Base-by-base conservation (phyloP, 2,888 invertebrate species). In the Helicoverpa assulta region DNA sequence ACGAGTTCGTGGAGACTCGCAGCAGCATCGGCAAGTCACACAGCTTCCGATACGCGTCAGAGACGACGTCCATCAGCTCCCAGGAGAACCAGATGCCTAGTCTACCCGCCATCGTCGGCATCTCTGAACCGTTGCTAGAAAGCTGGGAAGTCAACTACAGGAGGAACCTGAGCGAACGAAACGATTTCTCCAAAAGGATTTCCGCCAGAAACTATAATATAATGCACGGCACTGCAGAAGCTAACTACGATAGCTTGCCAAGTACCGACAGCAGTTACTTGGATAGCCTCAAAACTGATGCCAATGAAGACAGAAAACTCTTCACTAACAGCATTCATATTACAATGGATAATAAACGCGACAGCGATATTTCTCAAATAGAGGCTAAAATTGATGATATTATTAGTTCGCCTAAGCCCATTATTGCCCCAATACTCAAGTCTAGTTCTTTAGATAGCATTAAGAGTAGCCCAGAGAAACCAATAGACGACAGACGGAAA, bases 21-120 rank as follows among this genome's bases (percentile, higher is more conserved):
- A 96, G 96, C 89, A 96, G 96, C 26, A 96, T 97, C 29, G 96
- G 97, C 61, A 98, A 98, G 88, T 97, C 97, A 2, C 97, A 97
- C 77, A 98, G 97, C 85, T 97, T 98, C 91, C 96, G 97, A 84
- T 96, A 96, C 87, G 95, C 96, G 75, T 96, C 96, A 43, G 96
- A 96, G 81, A 90, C 93, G 12, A 89, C 93, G 66, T 95, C 95
- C 4, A 92, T 94, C 66, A 93, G 94, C 79, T 95, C 94, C 21
- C 95, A 96, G 73, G 96, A 96, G 71, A 95, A 91, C 78, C 95
- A 96, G 79, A 92, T 96, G 94, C 95, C 96, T 21, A 96, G 96
- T 88, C 88, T 96, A 58, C 96, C 96, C 18, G 95, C 96, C 18
- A 95, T 96, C 10, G 95, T 96, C 18, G 96, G 96, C 16, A 95